Evolutionary conservation across 2,797 vertebrate species (phyloP).

Genomic region (Varecia variegata): DNA sequence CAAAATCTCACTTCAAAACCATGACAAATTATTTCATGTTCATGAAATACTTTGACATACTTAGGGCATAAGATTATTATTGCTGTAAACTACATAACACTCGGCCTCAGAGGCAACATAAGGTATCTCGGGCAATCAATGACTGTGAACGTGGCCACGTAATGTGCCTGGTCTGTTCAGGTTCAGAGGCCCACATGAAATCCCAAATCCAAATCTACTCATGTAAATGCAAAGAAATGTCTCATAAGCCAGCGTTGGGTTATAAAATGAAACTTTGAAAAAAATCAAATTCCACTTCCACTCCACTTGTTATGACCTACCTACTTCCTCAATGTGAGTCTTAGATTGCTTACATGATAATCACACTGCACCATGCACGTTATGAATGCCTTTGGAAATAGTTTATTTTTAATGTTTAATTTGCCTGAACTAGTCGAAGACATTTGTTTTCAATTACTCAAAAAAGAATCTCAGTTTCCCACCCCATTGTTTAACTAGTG

Average conservation of each 20-base stretch:
- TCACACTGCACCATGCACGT: neutral
- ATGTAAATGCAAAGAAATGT: neutral
- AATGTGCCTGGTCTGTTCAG: neutral
- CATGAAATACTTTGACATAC: neutral
- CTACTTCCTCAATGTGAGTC: conserved; percentile 14
- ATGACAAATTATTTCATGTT: neutral
- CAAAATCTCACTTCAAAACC: neutral
- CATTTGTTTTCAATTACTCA: conserved; percentile 49
- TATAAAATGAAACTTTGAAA: neutral
- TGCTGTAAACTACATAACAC: neutral
- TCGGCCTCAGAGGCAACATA: neutral
- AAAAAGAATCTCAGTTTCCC: neutral
- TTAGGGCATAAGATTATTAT: neutral
- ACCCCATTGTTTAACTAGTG: neutral
- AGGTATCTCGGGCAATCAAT: neutral
- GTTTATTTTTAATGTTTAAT: conserved; percentile 17
- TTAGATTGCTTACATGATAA: neutral
- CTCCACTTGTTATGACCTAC: neutral
- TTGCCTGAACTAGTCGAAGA: neutral
- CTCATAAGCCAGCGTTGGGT: neutral
- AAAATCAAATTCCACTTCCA: neutral
- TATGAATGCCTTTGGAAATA: conserved; percentile 55
- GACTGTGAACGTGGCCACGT: neutral
- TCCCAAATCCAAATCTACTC: neutral
- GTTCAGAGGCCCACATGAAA: neutral